Base-by-base conservation (phyloP, 2,888 invertebrate genomes). In the Lampropteryx suffumata region DNA sequence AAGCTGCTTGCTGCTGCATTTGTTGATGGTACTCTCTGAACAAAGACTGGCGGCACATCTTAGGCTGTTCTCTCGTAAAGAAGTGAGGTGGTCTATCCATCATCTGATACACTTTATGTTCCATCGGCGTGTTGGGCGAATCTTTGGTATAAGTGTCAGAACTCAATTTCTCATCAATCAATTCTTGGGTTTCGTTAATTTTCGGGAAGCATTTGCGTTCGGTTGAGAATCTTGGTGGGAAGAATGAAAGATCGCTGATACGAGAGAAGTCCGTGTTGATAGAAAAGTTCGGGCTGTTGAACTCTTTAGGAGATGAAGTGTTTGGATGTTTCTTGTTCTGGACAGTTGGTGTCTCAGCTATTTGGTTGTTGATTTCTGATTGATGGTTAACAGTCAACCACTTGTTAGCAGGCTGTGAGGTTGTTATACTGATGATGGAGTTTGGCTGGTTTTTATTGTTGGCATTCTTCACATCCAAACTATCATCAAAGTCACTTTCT, bases 141-240 rank as follows among this genome's bases (percentile, higher is more conserved):
- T 91, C 91, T 68, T 92, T 92, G 4, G 90, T 89, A 55, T 82
- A 92, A 0, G 92, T 92, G 59, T 91, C 91, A 1, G 88, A 85
- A 65, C 84, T 86, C 7, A 85, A 59, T 72, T 84, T 65, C 13
- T 84, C 81, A 35, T 85, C 83, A 34, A 78, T 65, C 12, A 84
- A 55, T 42, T 85, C 84, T 37, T 85, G 79, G 4, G 79, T 79
- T 35, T 87, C 85, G 47, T 82, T 76, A 1, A 75, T 37, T 71
- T 76, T 84, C 0, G 77, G 75, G 21, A 82, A 62, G 8, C 74
- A 65, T 72, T 91, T 90, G 51, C 76, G 76, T 62, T 91, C 91
- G 0, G 91, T 90, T 0, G 91, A 91, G 65, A 81, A 86, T 57
- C 84, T 76, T 69, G 76, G 85, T 0, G 90, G 89, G 8, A 78